Evolutionary conservation across 2,113 vertebrate species (phyloP), one percentile per base, ranked within the genome.

Genomic region (Cheirogaleus medius): DNA sequence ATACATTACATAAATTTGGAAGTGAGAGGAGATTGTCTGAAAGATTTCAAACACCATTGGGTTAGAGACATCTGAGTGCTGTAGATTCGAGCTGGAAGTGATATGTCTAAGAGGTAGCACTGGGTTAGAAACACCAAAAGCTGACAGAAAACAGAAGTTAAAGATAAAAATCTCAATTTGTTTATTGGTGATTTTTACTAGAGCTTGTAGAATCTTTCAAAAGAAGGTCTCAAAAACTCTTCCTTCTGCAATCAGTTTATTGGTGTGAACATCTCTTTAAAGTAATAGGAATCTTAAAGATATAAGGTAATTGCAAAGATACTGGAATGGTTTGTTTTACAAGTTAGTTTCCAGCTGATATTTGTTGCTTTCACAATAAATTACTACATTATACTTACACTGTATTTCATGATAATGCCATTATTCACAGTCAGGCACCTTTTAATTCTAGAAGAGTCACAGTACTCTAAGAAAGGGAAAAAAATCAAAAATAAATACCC

Each of bases 111-210:
- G 42, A 60, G 42, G 34, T 13, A 91, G n/a, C 2, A 5, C 39
- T 56, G 18, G 42, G 3, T n/a, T 63, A 87, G 44, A 23, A 90
- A 92, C 82, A 63, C 32, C 49, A 73, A 93, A 74, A 27, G 39
- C 66, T 91, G 89, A 80, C 23, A 86, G 71, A 87, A 94, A 82
- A 87, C 37, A 83, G 76, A 92, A 90, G 60, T 63, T 44, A 95
- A 82, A 78, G 25, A 81, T 60, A 90, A 95, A 84, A 63, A 58
- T 69, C 34, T 47, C 60, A 39, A 90, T 84, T 78, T 95, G 23
- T 88, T 96, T 92, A n/a, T 42, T 92, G 76, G n/a, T 56, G n/a
- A 78, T 37, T 90, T 85, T 96, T 84, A 93, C 52, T 71, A 37
- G 1, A 87, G 49, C 15, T 76, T 39, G 8, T 37, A 76, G 25